Base-by-base conservation (phyloP, 2,113 vertebrate species). In the Upupa epops region DNA sequence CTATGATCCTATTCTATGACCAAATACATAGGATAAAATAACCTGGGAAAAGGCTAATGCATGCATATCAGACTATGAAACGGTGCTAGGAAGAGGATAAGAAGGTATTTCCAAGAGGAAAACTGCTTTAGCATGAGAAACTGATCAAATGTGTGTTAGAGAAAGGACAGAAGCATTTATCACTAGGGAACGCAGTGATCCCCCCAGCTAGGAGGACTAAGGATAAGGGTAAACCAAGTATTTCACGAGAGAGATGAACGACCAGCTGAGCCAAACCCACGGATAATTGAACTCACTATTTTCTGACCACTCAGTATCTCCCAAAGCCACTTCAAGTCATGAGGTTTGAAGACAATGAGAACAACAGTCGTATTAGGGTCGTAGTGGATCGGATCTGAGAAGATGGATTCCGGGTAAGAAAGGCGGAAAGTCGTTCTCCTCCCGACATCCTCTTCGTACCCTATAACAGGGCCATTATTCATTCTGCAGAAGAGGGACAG, bases 381-480 rank as follows among this genome's bases (percentile, higher is more conserved):
- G 0, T 96, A 97, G 90, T 98, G 97, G 84, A 66, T 89, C 3
- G 95, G 95, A 95, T 98, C 96, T 14, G 97, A 97, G 95, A 98
- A 98, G 92, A 98, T 89, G 37, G 98, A 98, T 82, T 98, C 98
- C 3, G 98, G 98, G 83, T 98, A 98, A 91, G 97, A 98, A 68
- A 98, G 97, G 81, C 98, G 96, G 93, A 98, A 98, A 16, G 98
- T 98, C 2, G 98, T 98, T 87, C 92, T 98, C 89, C 94, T 98
- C 20, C 98, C 98, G 86, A 98, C 98, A 74, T 98, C 98, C 13
- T 97, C 97, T 97, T 98, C 98, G 0, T 98, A 97, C 54, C 98
- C 98, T 94, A 97, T 76, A 81, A 98, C 95, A 52, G 98, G 98
- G 73, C 98, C 98, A 32, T 96, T 97, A 76, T 98, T 98, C 97